Conservation (phyloP, 2,888 invertebrate genomes). For the Patella caerulea region DNA sequence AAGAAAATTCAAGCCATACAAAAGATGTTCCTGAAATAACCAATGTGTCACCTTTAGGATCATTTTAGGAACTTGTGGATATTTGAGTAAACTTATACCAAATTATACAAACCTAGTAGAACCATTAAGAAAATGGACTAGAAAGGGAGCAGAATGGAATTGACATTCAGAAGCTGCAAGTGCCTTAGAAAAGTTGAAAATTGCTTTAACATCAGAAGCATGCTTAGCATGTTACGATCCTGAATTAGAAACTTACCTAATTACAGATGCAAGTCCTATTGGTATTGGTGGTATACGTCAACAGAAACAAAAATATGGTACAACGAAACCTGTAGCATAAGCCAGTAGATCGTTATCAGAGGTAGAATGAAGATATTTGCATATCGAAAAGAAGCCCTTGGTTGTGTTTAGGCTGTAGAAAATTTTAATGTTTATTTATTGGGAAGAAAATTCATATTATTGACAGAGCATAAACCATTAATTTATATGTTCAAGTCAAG, state of each 20-base stretch:
- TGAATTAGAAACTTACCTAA: slow-evolving; percentile 33
- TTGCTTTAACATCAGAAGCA: slow-evolving; percentile 29
- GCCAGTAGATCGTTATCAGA: slow-evolving; percentile 44
- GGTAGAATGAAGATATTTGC: slow-evolving; percentile 47
- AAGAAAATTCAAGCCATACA: neutral
- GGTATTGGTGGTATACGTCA: slow-evolving; percentile 43
- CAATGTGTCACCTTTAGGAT: neutral
- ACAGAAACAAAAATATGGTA: slow-evolving; percentile 33
- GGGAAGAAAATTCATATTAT: slow-evolving; percentile 39
- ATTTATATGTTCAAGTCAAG: slow-evolving; percentile 50
- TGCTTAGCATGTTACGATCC: slow-evolving; percentile 45
- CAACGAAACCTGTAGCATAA: slow-evolving; percentile 34
- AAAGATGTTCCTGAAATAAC: neutral
- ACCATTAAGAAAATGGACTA: neutral
- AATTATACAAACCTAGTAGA: neutral
- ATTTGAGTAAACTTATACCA: neutral
- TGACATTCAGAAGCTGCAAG: slow-evolving; percentile 33
- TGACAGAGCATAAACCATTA: slow-evolving; percentile 58
- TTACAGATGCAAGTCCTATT: slow-evolving; percentile 49
- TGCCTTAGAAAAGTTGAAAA: slow-evolving; percentile 41
- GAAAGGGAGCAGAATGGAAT: slow-evolving; percentile 32
- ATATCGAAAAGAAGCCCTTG: slow-evolving; percentile 52
- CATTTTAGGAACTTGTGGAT: slow-evolving; percentile 5
- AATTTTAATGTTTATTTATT: slow-evolving; percentile 53
- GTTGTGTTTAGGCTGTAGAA: slow-evolving; percentile 52